Evolutionary conservation across 2,888 invertebrate species (phyloP).

Genomic region (Cylindroiulus punctatus): DNA sequence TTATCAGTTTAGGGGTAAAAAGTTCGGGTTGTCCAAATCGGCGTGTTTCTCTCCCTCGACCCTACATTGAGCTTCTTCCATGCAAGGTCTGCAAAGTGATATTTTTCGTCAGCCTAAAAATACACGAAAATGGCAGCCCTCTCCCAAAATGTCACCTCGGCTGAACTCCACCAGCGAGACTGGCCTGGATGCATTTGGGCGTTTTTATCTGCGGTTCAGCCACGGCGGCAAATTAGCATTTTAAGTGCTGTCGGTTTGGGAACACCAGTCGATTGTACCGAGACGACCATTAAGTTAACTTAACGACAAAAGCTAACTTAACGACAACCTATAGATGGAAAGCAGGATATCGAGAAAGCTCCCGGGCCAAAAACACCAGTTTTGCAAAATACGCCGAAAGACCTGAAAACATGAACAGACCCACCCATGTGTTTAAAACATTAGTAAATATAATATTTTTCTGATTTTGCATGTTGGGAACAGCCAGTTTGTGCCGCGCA

Average conservation of each 20-base stretch:
- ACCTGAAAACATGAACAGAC: too few species aligned
- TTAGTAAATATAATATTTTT: too few species aligned
- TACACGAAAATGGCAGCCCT: conserved; percentile 46
- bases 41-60: conserved; percentile 34
- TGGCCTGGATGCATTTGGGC: conserved; percentile 24
- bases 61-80: conserved; percentile 50
- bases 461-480: too few species aligned
- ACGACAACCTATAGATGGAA: too few species aligned
- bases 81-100: conserved; percentile 55
- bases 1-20: too few species aligned
- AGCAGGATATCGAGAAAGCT: too few species aligned
- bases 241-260: conserved; percentile 6
- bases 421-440: too few species aligned
- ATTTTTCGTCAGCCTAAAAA: conserved; percentile 53
- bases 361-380: too few species aligned
- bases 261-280: neutral
- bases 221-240: neutral
- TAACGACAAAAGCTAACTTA: too few species aligned
- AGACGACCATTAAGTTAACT: neutral
- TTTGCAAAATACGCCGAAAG: too few species aligned
- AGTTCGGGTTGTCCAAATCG: neutral
- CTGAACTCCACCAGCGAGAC: conserved; percentile 11
- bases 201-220: neutral
- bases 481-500: neutral
- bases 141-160: conserved; percentile 44